Base-by-base conservation (phyloP, 2,113 vertebrate genomes). In the Hypocryptadius cinnamomeus region DNA sequence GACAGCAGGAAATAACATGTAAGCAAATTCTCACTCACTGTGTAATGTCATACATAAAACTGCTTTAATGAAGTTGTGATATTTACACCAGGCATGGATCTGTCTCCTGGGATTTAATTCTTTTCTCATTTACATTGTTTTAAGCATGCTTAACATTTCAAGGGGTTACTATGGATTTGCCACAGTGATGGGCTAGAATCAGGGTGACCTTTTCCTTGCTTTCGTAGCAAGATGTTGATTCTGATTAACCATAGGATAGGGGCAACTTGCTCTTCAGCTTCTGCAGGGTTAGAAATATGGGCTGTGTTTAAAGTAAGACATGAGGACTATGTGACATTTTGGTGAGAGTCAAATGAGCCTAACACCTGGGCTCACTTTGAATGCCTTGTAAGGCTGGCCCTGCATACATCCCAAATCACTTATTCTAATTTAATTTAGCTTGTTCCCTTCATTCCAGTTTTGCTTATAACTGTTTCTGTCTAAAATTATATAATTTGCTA, bases 41-140 rank as follows among this genome's bases (percentile, higher is more conserved):
- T 48, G 8, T 48, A 53, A 87, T 85, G 47, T 20, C 39, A 44
- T 40, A 72, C n/a, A 72, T 39, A 56, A 42, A 69, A 20, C 31
- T 56, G 15, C 59, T 87, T 74, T 74, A 79, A 68, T 18, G 15
- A 65, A 82, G 33, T 47, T 79, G 40, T 85, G 70, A 45, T 82
- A 57, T 76, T 95, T 94, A 64, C 11, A 74, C 28, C 37, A 65
- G 45, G n/a, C 53, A 61, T 56, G 31, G 42, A 78, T 31, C 33
- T 71, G 31, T 64, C 70, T 74, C 57, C 40, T 57, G 63, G 22
- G 40, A 76, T 71, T 78, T 87, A 89, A 30, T 80, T 79, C 19
- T 69, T 77, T 21, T 86, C 51, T 80, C 33, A 84, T 94, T 89
- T 92, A 35, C 64, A 31, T 66, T 74, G 39, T 82, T 93, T 79